Evolutionary conservation across 2,797 vertebrate species (phyloP), one percentile per base, ranked within the genome.

Genomic region (Anas bernieri): DNA sequence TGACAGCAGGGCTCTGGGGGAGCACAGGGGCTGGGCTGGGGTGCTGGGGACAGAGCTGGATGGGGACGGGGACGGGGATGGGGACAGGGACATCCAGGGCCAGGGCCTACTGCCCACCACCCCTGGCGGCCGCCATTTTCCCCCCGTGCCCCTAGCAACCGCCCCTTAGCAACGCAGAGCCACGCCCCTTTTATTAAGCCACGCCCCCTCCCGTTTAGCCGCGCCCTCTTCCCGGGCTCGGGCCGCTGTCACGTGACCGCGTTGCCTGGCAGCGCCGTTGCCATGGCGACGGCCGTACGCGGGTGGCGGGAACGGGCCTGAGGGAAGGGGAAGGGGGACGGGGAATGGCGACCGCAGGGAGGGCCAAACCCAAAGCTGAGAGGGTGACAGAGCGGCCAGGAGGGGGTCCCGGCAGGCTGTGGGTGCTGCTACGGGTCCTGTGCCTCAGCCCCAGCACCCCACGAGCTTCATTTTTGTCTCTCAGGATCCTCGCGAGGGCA

Each of bases 121-220:
- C 23, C 4, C 48, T 50, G 48, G 48, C 48, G 12, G 48, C 89
- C 55, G 41, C 90, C 79, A 83, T 80, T 37, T 45, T 4, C 11
- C 46, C 18, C 18, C 10, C 18, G 0, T 6, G 10, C 35, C 77
- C 55, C 8, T 55, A 52, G 52, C 63, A 61, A 45, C 86, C 5
- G 31, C 67, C 67, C 67, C 62, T 8, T n/a, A 33, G 37, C 48
- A 84, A 56, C 35, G 45, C 45, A 1, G 2, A 1, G 37, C n/a
- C 56, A 8, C 56, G 69, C 69, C 82, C 48, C 56, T 7, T 1
- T 7, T 0, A 1, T 0, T 0, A 4, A 3, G 7, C 37, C 75
- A 15, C 66, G 23, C 69, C 82, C 54, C 4, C 17, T 50, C 8
- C n/a, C 7, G 5, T 12, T 4, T 15, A 4, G 12, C 11, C 39